These are phyloP conservation scores for Crossoptilon crossoptilon DNA, from an alignment of 2,797 vertebrate genomes.

Conservation along the genomic window DNA sequence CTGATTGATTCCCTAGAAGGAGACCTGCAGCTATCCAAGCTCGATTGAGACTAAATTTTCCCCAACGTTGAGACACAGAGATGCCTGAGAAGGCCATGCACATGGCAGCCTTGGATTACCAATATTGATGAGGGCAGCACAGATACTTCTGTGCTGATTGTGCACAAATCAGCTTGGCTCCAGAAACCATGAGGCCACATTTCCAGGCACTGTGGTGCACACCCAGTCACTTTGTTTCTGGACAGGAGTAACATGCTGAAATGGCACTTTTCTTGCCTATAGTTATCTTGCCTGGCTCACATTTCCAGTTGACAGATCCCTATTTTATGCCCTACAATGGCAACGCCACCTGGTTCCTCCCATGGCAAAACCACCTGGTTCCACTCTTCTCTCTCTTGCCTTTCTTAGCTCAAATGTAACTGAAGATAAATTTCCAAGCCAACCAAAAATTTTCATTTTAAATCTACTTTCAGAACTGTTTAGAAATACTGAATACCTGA, in stretches of 20 bases:
- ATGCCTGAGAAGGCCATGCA: background rate
- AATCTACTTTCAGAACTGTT: background rate
- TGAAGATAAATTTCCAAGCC: background rate
- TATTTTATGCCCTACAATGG: background rate
- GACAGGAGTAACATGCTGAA: background rate
- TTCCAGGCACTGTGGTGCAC: background rate
- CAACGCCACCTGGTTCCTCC: background rate
- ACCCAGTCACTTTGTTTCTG: background rate
- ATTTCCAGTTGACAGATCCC: background rate
- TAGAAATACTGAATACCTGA: background rate
- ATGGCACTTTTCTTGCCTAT: background rate
- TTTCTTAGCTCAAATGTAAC: background rate
- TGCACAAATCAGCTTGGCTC: background rate
- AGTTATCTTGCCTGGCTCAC: background rate
- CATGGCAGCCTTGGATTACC: background rate
- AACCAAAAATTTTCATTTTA: background rate
- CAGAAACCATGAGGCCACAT: background rate
- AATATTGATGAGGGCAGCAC: accelerated
- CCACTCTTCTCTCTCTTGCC: background rate
- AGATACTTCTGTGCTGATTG: background rate
- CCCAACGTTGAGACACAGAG: background rate
- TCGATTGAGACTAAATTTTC: background rate
- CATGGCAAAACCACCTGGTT: background rate
- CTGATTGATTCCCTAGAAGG: background rate
- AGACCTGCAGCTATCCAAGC: background rate